phyloP scores from a whole-genome alignment of 2,113 vertebrate genomes.

The Sapajus apella region DNA sequence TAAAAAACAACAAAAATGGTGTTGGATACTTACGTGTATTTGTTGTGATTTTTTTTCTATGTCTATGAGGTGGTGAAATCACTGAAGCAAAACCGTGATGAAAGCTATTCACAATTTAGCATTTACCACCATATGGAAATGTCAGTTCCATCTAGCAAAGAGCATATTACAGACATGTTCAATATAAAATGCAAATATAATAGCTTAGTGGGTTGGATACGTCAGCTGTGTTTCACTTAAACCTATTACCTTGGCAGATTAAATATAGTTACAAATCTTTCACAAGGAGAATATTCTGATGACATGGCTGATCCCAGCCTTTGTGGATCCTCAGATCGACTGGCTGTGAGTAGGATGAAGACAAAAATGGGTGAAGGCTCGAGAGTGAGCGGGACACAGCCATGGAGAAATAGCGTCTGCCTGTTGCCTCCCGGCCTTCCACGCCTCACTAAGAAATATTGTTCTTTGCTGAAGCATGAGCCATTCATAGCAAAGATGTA shows the following conservation, averaged over 20 bases:
- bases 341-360: background rate
- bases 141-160: slow-evolving; percentile 43
- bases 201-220: slow-evolving; percentile 34
- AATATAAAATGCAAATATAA: slow-evolving; percentile 70
- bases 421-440: background rate
- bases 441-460: background rate
- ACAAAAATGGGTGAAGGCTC: background rate
- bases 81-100: slow-evolving; percentile 38
- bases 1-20: background rate
- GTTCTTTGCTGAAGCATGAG: background rate
- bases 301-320: background rate
- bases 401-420: background rate
- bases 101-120: slow-evolving; percentile 48
- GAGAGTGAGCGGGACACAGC: background rate
- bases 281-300: background rate
- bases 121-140: slow-evolving; percentile 39
- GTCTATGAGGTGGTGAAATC: background rate
- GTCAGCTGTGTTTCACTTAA: slow-evolving; percentile 57
- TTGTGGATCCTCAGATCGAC: background rate
- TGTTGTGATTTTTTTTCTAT: background rate
- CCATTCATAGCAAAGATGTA: background rate
- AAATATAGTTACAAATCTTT: slow-evolving; percentile 46
- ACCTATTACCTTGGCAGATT: slow-evolving; percentile 60
- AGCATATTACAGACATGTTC: slow-evolving; percentile 42
- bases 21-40: background rate